phyloP scores from a whole-genome alignment of 2,113 vertebrate species.

The Forbesichthys papilliferus region DNA sequence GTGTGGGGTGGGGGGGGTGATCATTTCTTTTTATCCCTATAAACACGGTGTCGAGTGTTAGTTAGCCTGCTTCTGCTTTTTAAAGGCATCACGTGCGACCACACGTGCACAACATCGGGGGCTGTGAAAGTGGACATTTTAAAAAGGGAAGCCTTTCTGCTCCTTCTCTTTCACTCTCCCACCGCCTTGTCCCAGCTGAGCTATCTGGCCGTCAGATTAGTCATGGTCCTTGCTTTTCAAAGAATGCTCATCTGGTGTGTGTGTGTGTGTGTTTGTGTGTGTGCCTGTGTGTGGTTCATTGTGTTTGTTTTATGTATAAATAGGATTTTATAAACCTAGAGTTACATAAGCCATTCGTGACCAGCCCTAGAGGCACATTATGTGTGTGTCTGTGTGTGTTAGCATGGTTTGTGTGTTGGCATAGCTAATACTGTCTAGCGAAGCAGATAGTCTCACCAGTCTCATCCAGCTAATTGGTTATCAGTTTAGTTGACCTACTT shows the following conservation, averaged over 20 bases:
- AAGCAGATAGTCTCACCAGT: not conserved
- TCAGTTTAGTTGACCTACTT: slow-evolving; percentile 30
- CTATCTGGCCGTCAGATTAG: slow-evolving; percentile 45
- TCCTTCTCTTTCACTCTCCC: not conserved
- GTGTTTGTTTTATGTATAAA: slow-evolving; percentile 22
- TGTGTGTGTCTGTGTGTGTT: slow-evolving; percentile 4
- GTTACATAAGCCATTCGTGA: slow-evolving; percentile 63
- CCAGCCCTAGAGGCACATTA: slow-evolving; percentile 27
- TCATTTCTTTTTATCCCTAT: not conserved
- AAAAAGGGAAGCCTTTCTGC: slow-evolving; percentile 1
- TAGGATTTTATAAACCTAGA: slow-evolving; percentile 34
- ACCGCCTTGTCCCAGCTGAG: slow-evolving; percentile 28
- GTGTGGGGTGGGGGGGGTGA: not conserved
- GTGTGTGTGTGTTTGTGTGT: not conserved
- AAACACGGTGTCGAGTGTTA: slow-evolving; percentile 5
- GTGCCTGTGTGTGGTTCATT: not conserved
- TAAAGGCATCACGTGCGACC: not conserved
- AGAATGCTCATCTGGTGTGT: slow-evolving; percentile 39
- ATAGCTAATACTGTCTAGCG: not conserved
- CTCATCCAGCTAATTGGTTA: slow-evolving; percentile 47
- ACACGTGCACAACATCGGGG: slow-evolving; percentile 15
- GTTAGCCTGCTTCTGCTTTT: slow-evolving; percentile 2
- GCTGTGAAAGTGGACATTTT: slow-evolving; percentile 2
- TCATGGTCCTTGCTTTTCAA: slow-evolving; percentile 38
- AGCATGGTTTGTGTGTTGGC: not conserved